Conservation (phyloP, 2,888 invertebrate species). For the Hemithea aestivaria region DNA sequence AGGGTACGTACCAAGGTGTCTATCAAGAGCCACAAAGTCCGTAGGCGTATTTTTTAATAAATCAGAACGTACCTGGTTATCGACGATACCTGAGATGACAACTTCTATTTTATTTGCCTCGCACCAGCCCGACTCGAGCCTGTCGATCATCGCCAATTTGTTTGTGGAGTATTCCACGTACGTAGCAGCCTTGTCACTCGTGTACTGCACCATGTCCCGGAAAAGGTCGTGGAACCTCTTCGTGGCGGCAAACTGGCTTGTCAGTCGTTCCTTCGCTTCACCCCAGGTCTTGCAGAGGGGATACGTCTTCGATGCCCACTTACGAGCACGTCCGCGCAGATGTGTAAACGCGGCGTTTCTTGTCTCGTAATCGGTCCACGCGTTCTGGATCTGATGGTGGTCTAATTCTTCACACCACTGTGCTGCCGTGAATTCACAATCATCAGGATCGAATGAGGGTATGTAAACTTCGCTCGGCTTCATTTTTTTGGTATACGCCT, state of each 20-base stretch:
- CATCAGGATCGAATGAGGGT: constrained; percentile 22
- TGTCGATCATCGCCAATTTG: constrained; percentile 8
- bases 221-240: constrained; percentile 3
- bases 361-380: constrained; percentile 17
- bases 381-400: constrained; percentile 2
- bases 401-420: constrained; percentile 26
- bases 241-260: not conserved
- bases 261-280: constrained; percentile 2
- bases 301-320: not conserved
- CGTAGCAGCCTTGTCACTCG: constrained; percentile 15
- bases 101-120: constrained; percentile 21
- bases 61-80: constrained; percentile 20
- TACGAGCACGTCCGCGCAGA: not conserved
- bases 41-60: constrained; percentile 1
- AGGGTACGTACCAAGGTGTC: constrained; percentile 3
- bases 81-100: constrained; percentile 21
- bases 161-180: constrained; percentile 15
- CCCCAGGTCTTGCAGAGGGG: not conserved
- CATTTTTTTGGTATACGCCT: too few relatives aligned
- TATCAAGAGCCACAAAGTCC: not conserved
- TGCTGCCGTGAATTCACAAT: constrained; percentile 19
- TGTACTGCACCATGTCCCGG: constrained; percentile 20
- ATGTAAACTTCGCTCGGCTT: constrained; percentile 9
- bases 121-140: constrained; percentile 17
- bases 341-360: not conserved